phyloP scores from a whole-genome alignment of 2,888 invertebrate species.

The Bellardia pandia region DNA sequence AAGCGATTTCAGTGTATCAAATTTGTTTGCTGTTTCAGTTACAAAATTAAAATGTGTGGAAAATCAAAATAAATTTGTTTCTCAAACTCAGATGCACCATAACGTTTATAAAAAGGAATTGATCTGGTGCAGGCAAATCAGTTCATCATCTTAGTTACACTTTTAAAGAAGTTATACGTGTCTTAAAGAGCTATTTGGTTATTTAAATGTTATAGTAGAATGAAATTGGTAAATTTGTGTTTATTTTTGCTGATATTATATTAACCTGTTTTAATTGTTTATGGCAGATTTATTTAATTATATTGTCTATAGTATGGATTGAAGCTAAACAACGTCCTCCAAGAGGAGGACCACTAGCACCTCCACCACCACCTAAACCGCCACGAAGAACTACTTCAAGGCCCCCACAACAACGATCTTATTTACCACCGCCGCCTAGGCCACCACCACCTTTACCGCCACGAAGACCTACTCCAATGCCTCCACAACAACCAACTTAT shows the following conservation, averaged over 20 bases:
- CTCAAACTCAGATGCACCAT: constrained; percentile 17
- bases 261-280: not conserved
- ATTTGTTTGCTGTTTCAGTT: constrained; percentile 43
- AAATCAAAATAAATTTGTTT: constrained; percentile 46
- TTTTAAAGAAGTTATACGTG: constrained; percentile 10
- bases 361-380: constrained; percentile 70
- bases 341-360: constrained; percentile 65
- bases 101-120: constrained; percentile 67
- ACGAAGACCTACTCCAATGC: no score
- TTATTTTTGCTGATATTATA: not conserved
- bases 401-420: constrained; percentile 61
- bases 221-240: constrained; percentile 60
- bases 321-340: constrained; percentile 78
- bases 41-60: constrained; percentile 57
- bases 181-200: not conserved
- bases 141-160: constrained; percentile 41
- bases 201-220: constrained; percentile 11
- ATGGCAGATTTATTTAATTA: constrained; percentile 58
- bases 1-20: no score
- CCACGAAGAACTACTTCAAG: constrained; percentile 65
- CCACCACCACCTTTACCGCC: no score
- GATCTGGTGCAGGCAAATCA: constrained; percentile 24
- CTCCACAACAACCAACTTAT: no score
- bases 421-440: no score
- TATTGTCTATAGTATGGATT: constrained; percentile 59